Conservation (phyloP, 2,888 invertebrate genomes). For the Coelinius sp. region DNA sequence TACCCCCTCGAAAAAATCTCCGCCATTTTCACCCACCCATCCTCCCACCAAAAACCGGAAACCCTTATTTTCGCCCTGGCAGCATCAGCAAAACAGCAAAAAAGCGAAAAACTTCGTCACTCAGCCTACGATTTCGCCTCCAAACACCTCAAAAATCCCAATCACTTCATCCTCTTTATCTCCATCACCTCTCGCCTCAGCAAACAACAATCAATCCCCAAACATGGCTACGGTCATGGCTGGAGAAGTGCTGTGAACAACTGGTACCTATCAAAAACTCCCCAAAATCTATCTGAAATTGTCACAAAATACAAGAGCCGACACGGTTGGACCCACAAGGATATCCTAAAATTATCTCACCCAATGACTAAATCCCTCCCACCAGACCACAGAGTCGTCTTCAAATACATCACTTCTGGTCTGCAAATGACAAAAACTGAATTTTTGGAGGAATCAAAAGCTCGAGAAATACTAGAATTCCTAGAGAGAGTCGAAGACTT, state of each 20-base stretch:
- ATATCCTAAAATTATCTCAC: constrained; percentile 78
- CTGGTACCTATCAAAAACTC: constrained; percentile 78
- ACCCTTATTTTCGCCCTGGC: constrained; percentile 78
- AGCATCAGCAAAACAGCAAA: constrained; percentile 73
- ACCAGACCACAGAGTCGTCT: constrained; percentile 54
- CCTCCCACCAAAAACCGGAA: constrained; percentile 74
- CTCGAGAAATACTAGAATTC: constrained; percentile 63
- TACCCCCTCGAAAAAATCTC: constrained; percentile 61
- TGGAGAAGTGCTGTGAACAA: constrained; percentile 76
- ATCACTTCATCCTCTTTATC: constrained; percentile 77
- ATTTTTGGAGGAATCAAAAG: constrained; percentile 68
- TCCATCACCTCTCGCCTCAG: constrained; percentile 73
- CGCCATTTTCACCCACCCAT: constrained; percentile 72
- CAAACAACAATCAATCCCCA: constrained; percentile 60
- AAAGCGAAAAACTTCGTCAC: constrained; percentile 70
- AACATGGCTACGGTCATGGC: constrained; percentile 75
- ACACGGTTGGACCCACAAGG: constrained; percentile 81
- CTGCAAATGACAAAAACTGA: constrained; percentile 72
- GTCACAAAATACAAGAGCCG: constrained; percentile 77
- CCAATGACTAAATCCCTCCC: constrained; percentile 63
- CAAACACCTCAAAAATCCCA: constrained; percentile 72
- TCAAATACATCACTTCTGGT: constrained; percentile 74
- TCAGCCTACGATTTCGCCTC: constrained; percentile 71
- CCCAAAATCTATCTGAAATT: constrained; percentile 76
- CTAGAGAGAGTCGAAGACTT: constrained; percentile 61